Evolutionary conservation across 1,140 invertebrate genomes (phyloP).

Genomic region (Papilio dardanus): DNA sequence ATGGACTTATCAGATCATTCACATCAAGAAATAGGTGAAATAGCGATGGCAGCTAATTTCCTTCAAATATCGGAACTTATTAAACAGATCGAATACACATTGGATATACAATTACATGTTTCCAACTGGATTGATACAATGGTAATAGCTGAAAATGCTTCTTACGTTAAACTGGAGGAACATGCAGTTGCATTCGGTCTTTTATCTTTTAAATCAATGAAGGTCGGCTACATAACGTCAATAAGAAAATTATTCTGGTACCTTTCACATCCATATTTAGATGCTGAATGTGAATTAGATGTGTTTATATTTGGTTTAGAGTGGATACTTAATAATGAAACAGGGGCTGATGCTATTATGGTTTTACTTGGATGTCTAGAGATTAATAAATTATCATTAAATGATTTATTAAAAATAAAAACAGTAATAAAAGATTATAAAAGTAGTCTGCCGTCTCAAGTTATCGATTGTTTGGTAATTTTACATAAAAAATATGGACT

Average conservation of each 20-base stretch:
- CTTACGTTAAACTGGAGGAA: conserved; percentile 59
- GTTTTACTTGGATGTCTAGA: conserved; percentile 70
- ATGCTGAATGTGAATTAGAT: conserved; percentile 60
- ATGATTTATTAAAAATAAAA: conserved; percentile 58
- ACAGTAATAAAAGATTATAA: conserved; percentile 49
- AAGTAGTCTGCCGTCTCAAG: conserved; percentile 62
- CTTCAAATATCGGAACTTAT: conserved; percentile 72
- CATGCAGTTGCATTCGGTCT: conserved; percentile 58
- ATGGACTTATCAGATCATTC: conserved; percentile 65
- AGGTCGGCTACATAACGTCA: conserved; percentile 58
- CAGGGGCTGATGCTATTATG: conserved; percentile 61
- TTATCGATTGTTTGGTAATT: conserved; percentile 60
- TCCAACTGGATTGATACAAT: conserved; percentile 66
- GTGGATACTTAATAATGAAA: conserved; percentile 63
- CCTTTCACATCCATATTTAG: conserved; percentile 69
- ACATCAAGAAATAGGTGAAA: conserved; percentile 53
- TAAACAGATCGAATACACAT: conserved; percentile 69
- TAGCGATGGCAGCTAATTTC: conserved; percentile 65
- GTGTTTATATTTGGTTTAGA: conserved; percentile 70
- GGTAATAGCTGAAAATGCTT: conserved; percentile 60
- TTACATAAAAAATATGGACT: conserved; percentile 42
- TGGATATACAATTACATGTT: conserved; percentile 57
- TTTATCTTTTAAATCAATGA: conserved; percentile 66
- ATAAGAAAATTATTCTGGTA: conserved; percentile 70
- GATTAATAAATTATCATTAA: conserved; percentile 49